A percentile compares a stretch with the other conserved stretches of the same genome.
These are phyloP conservation scores for Tapirus indicus DNA, from an alignment of 2,797 vertebrate species.

Conservation along the genomic window DNA sequence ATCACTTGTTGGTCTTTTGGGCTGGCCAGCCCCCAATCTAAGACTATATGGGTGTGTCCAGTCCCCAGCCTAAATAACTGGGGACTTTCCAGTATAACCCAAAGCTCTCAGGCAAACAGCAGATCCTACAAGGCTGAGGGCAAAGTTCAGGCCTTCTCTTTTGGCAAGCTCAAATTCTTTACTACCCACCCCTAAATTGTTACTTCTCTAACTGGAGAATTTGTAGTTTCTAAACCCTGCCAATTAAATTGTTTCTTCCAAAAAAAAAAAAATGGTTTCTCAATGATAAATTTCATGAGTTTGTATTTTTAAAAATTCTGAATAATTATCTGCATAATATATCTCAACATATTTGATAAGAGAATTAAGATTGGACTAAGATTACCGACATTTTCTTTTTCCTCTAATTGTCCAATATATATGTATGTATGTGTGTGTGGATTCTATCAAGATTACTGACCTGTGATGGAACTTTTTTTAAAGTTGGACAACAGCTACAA, in stretches of 20 bases:
- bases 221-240: not conserved
- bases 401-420: not conserved
- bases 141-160: not conserved
- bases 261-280: not conserved
- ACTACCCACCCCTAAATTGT: not conserved
- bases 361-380: not conserved
- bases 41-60: not conserved
- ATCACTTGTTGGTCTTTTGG: not conserved
- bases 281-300: not conserved
- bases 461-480: not conserved
- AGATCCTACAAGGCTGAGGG: not conserved
- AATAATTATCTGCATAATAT: not conserved
- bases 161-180: not conserved
- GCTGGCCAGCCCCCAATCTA: not conserved
- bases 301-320: slow-evolving; percentile 28
- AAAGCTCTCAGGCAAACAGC: not conserved
- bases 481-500: not conserved
- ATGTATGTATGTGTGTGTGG: not conserved
- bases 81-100: not conserved
- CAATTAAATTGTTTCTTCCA: slow-evolving; percentile 6
- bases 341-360: not conserved
- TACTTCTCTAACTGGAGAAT: not conserved
- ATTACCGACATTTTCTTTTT: not conserved
- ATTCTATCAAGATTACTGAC: not conserved
- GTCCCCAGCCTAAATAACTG: not conserved